A percentile compares a stretch with the other conserved stretches of the same genome.
These are phyloP conservation scores for Myxocyprinus asiaticus DNA, from an alignment of 2,113 vertebrate species.

Conservation along the genomic window DNA sequence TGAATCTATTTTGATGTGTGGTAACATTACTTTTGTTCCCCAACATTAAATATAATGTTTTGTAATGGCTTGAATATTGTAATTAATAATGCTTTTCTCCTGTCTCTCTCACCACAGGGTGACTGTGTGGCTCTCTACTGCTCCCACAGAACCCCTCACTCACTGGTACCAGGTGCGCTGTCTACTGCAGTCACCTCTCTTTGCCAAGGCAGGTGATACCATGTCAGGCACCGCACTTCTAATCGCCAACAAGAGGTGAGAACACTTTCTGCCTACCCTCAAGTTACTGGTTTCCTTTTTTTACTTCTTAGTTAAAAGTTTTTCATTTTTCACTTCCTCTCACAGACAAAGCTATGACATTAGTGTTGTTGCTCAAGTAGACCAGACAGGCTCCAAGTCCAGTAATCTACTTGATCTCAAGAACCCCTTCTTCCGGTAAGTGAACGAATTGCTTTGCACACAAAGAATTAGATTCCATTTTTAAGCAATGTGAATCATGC, in stretches of 20 bases:
- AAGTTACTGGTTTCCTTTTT: background rate
- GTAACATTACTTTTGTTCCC: too few species aligned
- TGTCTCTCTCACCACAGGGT: slow-evolving; percentile 70
- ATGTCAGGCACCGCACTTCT: slow-evolving; percentile 91
- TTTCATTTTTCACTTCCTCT: background rate
- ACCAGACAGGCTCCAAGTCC: slow-evolving; percentile 96
- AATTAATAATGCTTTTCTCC: background rate
- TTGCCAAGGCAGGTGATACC: slow-evolving; percentile 92
- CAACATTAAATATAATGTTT: too few species aligned
- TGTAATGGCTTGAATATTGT: background rate
- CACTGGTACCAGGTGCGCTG: slow-evolving; percentile 97
- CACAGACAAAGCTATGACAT: slow-evolving; percentile 94
- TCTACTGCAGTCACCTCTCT: slow-evolving; percentile 92
- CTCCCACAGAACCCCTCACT: slow-evolving; percentile 92
- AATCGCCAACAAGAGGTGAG: slow-evolving; percentile 90
- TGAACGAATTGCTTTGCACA: background rate
- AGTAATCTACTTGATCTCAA: slow-evolving; percentile 94
- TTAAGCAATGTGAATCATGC: too few species aligned
- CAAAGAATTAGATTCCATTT: background rate
- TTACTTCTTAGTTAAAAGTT: background rate
- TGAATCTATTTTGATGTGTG: too few species aligned
- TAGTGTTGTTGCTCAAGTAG: slow-evolving; percentile 94
- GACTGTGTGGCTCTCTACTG: slow-evolving; percentile 93
- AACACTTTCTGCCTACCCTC: background rate
- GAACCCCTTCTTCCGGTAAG: slow-evolving; percentile 94